Conservation (phyloP, 2,888 invertebrate genomes). For the Dynastes maya region DNA sequence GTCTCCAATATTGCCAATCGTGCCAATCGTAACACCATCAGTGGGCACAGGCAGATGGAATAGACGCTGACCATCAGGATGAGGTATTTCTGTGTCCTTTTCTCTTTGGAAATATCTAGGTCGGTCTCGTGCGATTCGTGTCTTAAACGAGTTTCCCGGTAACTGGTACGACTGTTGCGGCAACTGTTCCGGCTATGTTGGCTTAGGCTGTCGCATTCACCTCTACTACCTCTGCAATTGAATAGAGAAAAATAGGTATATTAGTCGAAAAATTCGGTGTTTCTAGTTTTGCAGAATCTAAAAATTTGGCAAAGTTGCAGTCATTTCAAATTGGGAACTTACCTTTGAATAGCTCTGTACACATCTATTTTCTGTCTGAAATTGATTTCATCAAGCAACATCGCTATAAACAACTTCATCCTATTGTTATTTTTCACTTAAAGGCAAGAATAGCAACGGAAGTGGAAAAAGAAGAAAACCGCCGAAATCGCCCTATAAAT, state of each 20-base stretch:
- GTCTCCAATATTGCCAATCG: constrained; percentile 79
- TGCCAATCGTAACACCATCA: constrained; percentile 76
- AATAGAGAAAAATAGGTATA: neutral
- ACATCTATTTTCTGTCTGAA: neutral
- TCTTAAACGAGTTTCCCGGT: constrained; percentile 61
- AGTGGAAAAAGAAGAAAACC: neutral
- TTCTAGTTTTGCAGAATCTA: no score
- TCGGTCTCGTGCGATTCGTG: constrained; percentile 74
- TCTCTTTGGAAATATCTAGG: constrained; percentile 76
- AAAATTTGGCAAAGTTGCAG: no score
- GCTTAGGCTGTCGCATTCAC: constrained; percentile 64
- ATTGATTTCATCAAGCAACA: neutral
- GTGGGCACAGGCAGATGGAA: constrained; percentile 78
- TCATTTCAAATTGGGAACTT: no score
- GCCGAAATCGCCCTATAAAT: neutral
- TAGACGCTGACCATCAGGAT: constrained; percentile 79
- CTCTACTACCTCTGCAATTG: constrained; percentile 61
- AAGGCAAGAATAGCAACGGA: neutral
- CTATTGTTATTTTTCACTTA: neutral
- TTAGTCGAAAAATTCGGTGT: neutral
- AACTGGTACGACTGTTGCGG: constrained; percentile 59
- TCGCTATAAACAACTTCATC: neutral
- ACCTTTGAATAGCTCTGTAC: neutral
- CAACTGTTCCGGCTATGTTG: constrained; percentile 64
- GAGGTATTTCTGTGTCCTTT: constrained; percentile 79